phyloP scores from a whole-genome alignment of 2,888 invertebrate species.

The Micropterix aruncella region DNA sequence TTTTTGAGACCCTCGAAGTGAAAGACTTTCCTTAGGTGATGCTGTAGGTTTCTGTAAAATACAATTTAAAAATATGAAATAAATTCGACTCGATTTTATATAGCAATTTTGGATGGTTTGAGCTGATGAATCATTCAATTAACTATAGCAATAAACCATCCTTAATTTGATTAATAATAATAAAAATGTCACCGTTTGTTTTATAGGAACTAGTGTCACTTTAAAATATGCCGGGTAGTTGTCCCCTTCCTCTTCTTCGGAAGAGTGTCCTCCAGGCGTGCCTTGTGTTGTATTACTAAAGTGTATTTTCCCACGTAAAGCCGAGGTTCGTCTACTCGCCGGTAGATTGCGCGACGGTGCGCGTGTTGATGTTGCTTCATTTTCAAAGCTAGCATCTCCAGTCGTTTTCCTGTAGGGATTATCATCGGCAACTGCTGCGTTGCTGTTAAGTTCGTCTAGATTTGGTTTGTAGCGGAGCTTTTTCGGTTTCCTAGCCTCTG shows the following conservation, averaged over 20 bases:
- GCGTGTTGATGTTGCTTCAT: no score
- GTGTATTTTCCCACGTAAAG: not conserved
- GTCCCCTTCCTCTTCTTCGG: not conserved
- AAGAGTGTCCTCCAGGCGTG: no score
- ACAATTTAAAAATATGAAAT: no score
- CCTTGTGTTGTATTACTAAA: not conserved
- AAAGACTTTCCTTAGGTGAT: not conserved
- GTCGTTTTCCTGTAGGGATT: not conserved
- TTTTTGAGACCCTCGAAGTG: not conserved
- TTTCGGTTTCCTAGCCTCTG: not conserved
- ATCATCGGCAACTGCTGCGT: not conserved
- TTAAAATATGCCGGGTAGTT: not conserved
- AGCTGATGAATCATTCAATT: no score
- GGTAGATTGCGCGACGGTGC: not conserved
- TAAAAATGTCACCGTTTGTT: not conserved
- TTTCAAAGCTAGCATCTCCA: not conserved
- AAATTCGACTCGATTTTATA: no score
- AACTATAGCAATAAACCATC: no score
- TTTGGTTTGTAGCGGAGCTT: not conserved
- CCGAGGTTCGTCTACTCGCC: not conserved
- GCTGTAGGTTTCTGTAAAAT: no score
- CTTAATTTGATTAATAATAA: no score
- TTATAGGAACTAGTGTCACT: not conserved
- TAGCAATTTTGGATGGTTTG: no score
- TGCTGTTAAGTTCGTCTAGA: not conserved